phyloP scores from a whole-genome alignment of 2,888 invertebrate genomes.

The Spodoptera littoralis region DNA sequence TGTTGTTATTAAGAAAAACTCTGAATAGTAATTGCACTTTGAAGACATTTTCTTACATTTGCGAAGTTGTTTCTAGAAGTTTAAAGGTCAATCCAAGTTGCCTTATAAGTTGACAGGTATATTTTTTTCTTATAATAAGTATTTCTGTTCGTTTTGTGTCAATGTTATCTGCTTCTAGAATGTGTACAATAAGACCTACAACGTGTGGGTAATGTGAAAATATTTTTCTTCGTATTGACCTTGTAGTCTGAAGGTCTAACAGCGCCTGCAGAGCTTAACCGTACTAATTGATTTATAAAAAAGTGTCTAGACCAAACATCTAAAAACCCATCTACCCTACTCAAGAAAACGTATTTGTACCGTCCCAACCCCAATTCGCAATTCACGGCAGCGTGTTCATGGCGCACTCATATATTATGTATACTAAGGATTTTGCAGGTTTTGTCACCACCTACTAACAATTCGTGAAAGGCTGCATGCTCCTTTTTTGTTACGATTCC shows the following conservation, averaged over 20 bases:
- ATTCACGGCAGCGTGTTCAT: slow-evolving; percentile 7
- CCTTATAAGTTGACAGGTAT: too few species aligned
- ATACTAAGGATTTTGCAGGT: slow-evolving; percentile 7
- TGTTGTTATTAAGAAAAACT: neutral
- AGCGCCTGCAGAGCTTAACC: too few species aligned
- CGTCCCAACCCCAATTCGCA: slow-evolving; percentile 17
- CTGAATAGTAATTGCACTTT: slow-evolving; percentile 1
- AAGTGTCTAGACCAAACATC: slow-evolving; percentile 1
- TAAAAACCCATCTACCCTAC: slow-evolving; percentile 2
- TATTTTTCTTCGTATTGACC: too few species aligned
- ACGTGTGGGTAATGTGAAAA: too few species aligned
- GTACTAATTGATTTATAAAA: neutral
- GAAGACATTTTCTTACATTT: neutral
- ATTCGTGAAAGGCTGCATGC: neutral
- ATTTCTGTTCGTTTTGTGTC: too few species aligned
- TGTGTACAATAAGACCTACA: too few species aligned
- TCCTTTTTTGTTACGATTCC: neutral
- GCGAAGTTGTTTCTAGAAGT: neutral
- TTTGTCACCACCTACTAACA: slow-evolving; percentile 9
- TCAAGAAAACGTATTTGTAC: neutral
- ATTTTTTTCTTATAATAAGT: too few species aligned
- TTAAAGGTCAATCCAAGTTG: too few species aligned
- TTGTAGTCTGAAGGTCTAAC: too few species aligned
- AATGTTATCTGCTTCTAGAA: too few species aligned
- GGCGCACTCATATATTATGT: slow-evolving; percentile 21